These are phyloP conservation scores for Siniperca obscura DNA, from an alignment of 2,797 vertebrate species.

Conservation along the genomic window DNA sequence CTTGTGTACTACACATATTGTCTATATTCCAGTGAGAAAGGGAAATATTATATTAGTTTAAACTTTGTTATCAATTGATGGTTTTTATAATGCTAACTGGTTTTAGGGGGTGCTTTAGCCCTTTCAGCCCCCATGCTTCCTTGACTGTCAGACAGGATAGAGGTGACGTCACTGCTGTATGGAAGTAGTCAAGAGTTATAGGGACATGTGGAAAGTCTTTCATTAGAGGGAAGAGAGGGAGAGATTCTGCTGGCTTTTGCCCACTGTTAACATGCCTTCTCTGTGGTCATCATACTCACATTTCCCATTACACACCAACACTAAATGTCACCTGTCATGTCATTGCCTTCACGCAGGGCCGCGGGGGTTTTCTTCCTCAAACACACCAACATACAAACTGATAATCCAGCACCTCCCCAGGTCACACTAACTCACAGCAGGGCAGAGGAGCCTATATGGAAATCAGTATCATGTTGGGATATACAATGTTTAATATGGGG, in stretches of 20 bases:
- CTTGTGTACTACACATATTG: too few species aligned
- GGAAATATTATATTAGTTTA: too few species aligned
- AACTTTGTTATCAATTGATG: too few species aligned
- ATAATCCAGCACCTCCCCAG: background rate
- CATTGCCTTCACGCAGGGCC: background rate
- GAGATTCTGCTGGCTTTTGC: background rate
- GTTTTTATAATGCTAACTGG: too few species aligned
- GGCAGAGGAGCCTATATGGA: conserved; percentile 18
- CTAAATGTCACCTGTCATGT: background rate
- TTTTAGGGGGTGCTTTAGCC: too few species aligned
- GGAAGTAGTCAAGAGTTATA: background rate
- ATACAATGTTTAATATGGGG: too few species aligned
- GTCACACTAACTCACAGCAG: background rate
- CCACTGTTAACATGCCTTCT: background rate
- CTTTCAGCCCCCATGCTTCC: too few species aligned
- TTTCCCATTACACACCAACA: background rate
- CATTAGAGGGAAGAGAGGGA: background rate
- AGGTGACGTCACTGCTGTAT: background rate
- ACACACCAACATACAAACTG: background rate
- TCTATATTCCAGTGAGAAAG: too few species aligned
- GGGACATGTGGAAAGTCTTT: background rate
- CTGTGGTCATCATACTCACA: background rate
- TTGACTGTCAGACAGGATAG: background rate
- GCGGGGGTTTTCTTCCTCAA: background rate
- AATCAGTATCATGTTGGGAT: conserved; percentile 30